phyloP scores from a whole-genome alignment of 1,140 invertebrate genomes.

The Bicyclus anynana region DNA sequence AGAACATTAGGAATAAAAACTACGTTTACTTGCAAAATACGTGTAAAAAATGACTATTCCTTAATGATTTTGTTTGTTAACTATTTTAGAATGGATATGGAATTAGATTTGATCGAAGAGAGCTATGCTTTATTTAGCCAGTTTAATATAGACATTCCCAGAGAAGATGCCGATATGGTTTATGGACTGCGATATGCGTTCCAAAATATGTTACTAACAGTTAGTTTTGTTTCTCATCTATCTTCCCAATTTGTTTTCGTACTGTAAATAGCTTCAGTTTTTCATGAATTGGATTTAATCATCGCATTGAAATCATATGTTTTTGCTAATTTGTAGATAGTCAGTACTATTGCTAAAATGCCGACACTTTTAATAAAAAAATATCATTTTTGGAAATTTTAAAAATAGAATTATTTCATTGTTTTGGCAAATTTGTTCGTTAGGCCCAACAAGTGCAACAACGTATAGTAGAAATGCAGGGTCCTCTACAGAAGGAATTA shows the following conservation, averaged over 20 bases:
- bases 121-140: conserved; percentile 85
- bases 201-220: conserved; percentile 84
- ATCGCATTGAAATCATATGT: too few relatives aligned
- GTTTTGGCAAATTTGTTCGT: conserved; percentile 5
- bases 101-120: conserved; percentile 86
- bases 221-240: conserved; percentile 48
- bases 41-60: too few relatives aligned
- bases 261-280: too few relatives aligned
- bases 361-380: too few relatives aligned
- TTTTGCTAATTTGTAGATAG: too few relatives aligned
- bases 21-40: too few relatives aligned
- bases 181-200: conserved; percentile 88
- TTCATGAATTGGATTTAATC: too few relatives aligned
- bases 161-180: conserved; percentile 88
- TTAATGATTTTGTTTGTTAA: neutral
- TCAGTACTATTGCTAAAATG: too few relatives aligned
- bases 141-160: conserved; percentile 84
- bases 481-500: conserved; percentile 84
- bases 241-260: too few relatives aligned
- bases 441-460: conserved; percentile 84
- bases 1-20: neutral
- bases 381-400: neutral
- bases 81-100: conserved; percentile 84
- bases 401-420: neutral
- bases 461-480: conserved; percentile 86